Evolutionary conservation across 1,140 invertebrate species (phyloP).

Genomic region (Periplaneta americana): DNA sequence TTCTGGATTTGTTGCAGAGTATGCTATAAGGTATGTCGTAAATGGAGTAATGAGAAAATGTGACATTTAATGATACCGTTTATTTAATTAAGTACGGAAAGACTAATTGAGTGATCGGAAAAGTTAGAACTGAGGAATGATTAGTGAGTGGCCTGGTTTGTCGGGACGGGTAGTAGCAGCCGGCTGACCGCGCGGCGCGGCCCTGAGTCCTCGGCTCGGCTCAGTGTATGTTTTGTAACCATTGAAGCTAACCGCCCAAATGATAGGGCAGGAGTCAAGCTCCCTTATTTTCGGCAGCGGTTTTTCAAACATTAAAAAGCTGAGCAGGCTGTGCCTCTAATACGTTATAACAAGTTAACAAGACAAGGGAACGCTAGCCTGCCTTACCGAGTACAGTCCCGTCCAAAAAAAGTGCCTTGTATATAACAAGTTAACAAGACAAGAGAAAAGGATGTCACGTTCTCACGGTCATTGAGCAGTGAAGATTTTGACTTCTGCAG

Average conservation of each 20-base stretch:
- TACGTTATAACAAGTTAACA: not conserved
- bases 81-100: no score
- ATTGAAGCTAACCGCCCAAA: not conserved
- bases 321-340: not conserved
- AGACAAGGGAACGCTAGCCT: not conserved
- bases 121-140: no score
- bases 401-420: not conserved
- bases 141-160: no score
- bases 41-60: no score
- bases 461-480: no score
- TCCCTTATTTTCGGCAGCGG: not conserved
- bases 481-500: no score
- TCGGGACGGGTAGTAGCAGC: not conserved
- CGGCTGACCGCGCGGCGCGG: not conserved
- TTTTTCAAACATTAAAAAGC: not conserved
- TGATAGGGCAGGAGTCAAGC: not conserved
- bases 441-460: not conserved
- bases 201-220: not conserved
- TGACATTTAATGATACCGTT: no score
- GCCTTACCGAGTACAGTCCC: not conserved
- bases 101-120: no score
- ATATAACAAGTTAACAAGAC: not conserved
- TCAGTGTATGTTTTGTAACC: not conserved
- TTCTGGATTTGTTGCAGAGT: no score
- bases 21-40: no score